Percentiles rank a stretch among this genome's conserved stretches.
Evolutionary conservation across 1,140 invertebrate species (phyloP).

Genomic region (Drosophila melanogaster): DNA sequence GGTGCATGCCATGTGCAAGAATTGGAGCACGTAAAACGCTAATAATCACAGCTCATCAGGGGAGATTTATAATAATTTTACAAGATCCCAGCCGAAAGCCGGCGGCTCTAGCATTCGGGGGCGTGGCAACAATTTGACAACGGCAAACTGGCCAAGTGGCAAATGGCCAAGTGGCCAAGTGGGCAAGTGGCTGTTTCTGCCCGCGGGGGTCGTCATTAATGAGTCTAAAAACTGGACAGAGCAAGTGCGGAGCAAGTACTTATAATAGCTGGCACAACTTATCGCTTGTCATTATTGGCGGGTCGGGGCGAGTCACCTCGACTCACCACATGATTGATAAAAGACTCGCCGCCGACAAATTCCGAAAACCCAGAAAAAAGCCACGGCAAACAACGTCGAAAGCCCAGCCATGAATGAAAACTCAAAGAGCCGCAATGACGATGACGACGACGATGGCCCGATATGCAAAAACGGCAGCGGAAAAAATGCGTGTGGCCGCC

Average conservation of each 20-base stretch:
- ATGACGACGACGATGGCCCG: constrained; percentile 42
- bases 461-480: constrained; percentile 60
- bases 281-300: constrained; percentile 80
- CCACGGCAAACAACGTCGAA: constrained; percentile 59
- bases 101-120: constrained; percentile 70
- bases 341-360: constrained; percentile 72
- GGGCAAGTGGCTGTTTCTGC: constrained; percentile 18
- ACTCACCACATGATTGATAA: constrained; percentile 73
- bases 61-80: constrained; percentile 82
- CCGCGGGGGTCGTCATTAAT: constrained; percentile 75
- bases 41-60: constrained; percentile 81
- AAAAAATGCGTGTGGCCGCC: constrained; percentile 73
- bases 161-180: background rate
- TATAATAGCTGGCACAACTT: constrained; percentile 55
- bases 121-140: constrained; percentile 74
- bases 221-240: constrained; percentile 64
- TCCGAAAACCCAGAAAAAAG: constrained; percentile 54
- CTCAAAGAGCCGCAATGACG: constrained; percentile 66
- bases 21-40: constrained; percentile 78
- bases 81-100: constrained; percentile 38
- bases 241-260: constrained; percentile 42
- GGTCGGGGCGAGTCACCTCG: constrained; percentile 63
- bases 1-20: constrained; percentile 65
- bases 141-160: constrained; percentile 36
- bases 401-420: constrained; percentile 74